Base-by-base conservation (phyloP, 2,113 vertebrate species). In the Sylvietta virens region DNA sequence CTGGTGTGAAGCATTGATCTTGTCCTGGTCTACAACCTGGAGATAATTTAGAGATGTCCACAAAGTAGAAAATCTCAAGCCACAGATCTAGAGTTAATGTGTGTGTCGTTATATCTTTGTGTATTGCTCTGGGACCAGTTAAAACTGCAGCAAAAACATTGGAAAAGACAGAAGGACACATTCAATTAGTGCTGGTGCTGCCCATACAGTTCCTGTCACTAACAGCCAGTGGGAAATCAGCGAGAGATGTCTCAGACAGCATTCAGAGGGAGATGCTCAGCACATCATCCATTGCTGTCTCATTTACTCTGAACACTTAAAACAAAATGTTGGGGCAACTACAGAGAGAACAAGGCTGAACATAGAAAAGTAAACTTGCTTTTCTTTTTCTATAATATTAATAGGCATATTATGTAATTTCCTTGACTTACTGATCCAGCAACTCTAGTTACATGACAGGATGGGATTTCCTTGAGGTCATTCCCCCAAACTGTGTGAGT, bases 381-480 rank as follows among this genome's bases (percentile, higher is more conserved):
- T 89, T 82, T 91, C 81, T 92, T 90, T 92, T 78, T 79, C 94
- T 88, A 42, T 92, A 89, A 53, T 83, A 92, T 92, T 85, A 94
- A 92, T 64, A 61, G 51, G 81, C 0, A 1, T 42, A 82, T 94
- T 94, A 95, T 93, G 86, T 85, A 93, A 95, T 96, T 94, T 91
- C 69, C 92, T 95, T 94, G 74, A 71, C 74, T 94, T 86, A 94
- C 47, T 92, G 85, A 81, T 92, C 71, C 66, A 95, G 82, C 90
- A 76, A 89, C 87, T 96, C 90, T 65, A 69, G 94, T 94, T 96
- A 88, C 82, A 91, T 83, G 88, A 88, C 4, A 35, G 72, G 90
- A 93, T 95, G 96, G 94, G 94, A 97, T 96, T 96, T 97, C 93
- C 97, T 94, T 95, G 89, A 96, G 92, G 92, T 95, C 95, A 95